Evolutionary conservation across 2,797 vertebrate genomes (phyloP).

Genomic region (Molossus alvarezi): DNA sequence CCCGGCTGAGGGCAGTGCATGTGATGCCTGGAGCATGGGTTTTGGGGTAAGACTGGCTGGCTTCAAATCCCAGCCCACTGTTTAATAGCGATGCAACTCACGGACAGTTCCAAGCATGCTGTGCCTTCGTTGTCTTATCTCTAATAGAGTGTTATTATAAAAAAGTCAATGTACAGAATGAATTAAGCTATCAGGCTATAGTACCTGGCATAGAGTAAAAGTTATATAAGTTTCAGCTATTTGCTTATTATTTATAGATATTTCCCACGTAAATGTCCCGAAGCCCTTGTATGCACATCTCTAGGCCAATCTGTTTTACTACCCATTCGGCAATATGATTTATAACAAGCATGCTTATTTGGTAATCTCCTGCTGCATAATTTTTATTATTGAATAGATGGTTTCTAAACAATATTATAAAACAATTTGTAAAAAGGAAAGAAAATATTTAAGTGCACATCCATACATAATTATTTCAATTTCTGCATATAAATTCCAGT

Average conservation of each 20-base stretch:
- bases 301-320: slow-evolving; percentile 56
- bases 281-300: not conserved
- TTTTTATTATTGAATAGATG: slow-evolving; percentile 72
- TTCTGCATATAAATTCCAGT: slow-evolving; percentile 58
- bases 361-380: slow-evolving; percentile 22
- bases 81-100: not conserved
- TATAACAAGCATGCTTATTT: slow-evolving; percentile 31
- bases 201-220: slow-evolving; percentile 4
- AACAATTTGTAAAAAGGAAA: slow-evolving; percentile 67
- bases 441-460: slow-evolving; percentile 14
- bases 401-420: slow-evolving; percentile 77
- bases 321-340: slow-evolving; percentile 48
- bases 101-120: not conserved
- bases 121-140: slow-evolving; percentile 4
- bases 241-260: slow-evolving; percentile 56
- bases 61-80: not conserved
- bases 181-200: not conserved
- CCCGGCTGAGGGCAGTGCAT: not conserved
- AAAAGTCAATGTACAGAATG: slow-evolving; percentile 26
- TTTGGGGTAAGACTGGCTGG: not conserved
- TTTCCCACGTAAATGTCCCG: slow-evolving; percentile 44
- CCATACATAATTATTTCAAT: slow-evolving; percentile 54
- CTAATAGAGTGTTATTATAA: not conserved
- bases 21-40: rapidly evolving
- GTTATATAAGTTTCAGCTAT: slow-evolving; percentile 1